phyloP scores from a whole-genome alignment of 2,888 invertebrate genomes.

The Megaustenia siamemsis region DNA sequence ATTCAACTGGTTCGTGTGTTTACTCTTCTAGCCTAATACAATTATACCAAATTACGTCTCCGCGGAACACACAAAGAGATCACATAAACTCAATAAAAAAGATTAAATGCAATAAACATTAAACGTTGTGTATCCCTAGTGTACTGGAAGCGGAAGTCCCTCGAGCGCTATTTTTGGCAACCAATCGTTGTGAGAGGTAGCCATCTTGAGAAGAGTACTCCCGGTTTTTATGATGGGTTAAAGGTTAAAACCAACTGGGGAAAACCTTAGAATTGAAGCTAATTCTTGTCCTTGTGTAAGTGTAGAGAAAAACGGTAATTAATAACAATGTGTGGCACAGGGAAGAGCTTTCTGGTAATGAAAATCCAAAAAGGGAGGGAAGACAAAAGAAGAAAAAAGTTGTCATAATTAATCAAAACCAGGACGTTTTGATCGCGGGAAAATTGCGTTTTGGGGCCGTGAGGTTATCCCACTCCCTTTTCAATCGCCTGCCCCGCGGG shows the following conservation, averaged over 20 bases:
- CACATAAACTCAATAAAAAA: slow-evolving; percentile 31
- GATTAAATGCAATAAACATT: slow-evolving; percentile 45
- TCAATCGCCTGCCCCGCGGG: slow-evolving; percentile 14
- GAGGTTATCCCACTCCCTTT: slow-evolving; percentile 23
- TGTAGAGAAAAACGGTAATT: slow-evolving; percentile 48
- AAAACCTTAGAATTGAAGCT: slow-evolving; percentile 40
- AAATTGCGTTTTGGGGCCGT: slow-evolving; percentile 20
- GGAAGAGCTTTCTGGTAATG: slow-evolving; percentile 29
- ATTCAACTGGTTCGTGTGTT: neutral
- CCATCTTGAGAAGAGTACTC: slow-evolving; percentile 36
- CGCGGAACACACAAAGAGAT: neutral
- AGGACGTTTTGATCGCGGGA: slow-evolving; percentile 23
- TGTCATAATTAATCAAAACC: slow-evolving; percentile 51
- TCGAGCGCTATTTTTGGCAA: slow-evolving; percentile 24
- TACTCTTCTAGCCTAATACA: neutral
- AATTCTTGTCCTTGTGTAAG: slow-evolving; percentile 50
- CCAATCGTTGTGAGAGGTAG: slow-evolving; percentile 38
- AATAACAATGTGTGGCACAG: slow-evolving; percentile 41
- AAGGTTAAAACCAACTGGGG: slow-evolving; percentile 49
- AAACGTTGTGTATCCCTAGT: neutral
- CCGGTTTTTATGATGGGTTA: slow-evolving; percentile 27
- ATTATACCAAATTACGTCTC: slow-evolving; percentile 45
- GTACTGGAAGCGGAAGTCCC: neutral
- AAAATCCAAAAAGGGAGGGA: neutral
- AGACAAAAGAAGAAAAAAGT: slow-evolving; percentile 16